These are phyloP conservation scores for Matsumurasca onukii DNA, from an alignment of 1,140 invertebrate genomes.

Conservation along the genomic window DNA sequence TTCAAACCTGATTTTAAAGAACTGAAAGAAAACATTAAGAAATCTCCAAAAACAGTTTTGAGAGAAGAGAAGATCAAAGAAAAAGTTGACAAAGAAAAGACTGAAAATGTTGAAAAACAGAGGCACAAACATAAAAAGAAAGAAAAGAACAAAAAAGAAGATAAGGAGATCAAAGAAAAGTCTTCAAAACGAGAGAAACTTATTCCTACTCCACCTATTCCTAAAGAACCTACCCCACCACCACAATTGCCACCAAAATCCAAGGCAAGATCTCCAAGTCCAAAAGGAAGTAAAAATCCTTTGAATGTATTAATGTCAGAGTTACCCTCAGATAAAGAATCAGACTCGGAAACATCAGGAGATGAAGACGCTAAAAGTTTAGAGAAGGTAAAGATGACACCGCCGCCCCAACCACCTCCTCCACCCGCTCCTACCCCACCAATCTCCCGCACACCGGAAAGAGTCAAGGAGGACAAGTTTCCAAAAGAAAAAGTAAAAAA, in stretches of 20 bases:
- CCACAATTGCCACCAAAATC: background rate
- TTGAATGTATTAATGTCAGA: background rate
- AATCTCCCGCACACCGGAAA: conserved; percentile 10
- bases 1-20: conserved; percentile 30
- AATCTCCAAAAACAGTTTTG: conserved; percentile 25
- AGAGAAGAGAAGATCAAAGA: conserved; percentile 44
- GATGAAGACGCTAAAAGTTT: conserved; percentile 32
- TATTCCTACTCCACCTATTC: background rate
- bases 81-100: conserved; percentile 52
- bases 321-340: conserved; percentile 31
- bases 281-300: conserved; percentile 28
- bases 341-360: conserved; percentile 35
- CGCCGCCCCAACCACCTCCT: conserved; percentile 24
- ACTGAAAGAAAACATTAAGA: conserved; percentile 33
- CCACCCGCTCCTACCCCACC: conserved; percentile 17
- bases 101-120: conserved; percentile 48
- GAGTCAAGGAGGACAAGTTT: conserved; percentile 28
- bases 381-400: conserved; percentile 17
- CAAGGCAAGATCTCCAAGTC: background rate
- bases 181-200: conserved; percentile 50
- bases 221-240: background rate
- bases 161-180: conserved; percentile 38
- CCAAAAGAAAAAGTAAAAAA: conserved; percentile 38
- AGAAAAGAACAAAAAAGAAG: conserved; percentile 47
- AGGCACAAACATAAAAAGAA: conserved; percentile 58